Evolutionary conservation across 2,888 invertebrate species (phyloP), one percentile per base, ranked within the genome.

Genomic region (Catocala fraxini): DNA sequence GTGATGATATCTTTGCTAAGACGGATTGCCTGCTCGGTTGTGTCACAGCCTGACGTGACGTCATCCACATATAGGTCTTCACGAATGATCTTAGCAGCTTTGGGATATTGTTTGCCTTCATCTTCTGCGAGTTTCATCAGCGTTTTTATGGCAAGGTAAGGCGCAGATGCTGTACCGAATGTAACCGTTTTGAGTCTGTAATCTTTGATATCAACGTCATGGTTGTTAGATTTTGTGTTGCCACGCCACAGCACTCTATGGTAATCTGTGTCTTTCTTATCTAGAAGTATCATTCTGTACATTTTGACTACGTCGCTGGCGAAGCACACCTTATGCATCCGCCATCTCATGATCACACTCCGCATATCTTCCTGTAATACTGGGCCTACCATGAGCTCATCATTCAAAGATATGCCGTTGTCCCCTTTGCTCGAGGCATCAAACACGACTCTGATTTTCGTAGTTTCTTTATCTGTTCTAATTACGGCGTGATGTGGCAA

Each of bases 281-380:
- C 41, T 33, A 57, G 7, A 6, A 49, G 13, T 6, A 59, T 25
- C 35, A 47, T 51, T 66, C 51, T 57, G 47, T 56, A 63, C 64
- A 60, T 70, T 48, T 65, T 70, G 15, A 9, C 12, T 34, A 56
- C 46, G 35, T 66, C 59, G 25, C 49, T 51, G 11, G 39, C 53
- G 33, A 63, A 56, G 56, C 59, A 56, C 42, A 68, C 39, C 7
- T 34, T 47, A n/a, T 61, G 52, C 54, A 49, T 33, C 0, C 63
- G 51, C 67, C 63, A 68, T 45, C 67, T 57, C 56, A 63, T 63
- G 0, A 68, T 12, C 15, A 63, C 45, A 11, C 56, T 56, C 41
- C 64, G 11, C 13, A 68, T 25, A 48, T 59, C 65, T 41, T 56
- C 54, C 48, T 57, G 64, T 9, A 65, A 15, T 41, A 35, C 13